Conservation (phyloP, 92 coral and sea anemone species). For the Epizoanthus rinbou region DNA sequence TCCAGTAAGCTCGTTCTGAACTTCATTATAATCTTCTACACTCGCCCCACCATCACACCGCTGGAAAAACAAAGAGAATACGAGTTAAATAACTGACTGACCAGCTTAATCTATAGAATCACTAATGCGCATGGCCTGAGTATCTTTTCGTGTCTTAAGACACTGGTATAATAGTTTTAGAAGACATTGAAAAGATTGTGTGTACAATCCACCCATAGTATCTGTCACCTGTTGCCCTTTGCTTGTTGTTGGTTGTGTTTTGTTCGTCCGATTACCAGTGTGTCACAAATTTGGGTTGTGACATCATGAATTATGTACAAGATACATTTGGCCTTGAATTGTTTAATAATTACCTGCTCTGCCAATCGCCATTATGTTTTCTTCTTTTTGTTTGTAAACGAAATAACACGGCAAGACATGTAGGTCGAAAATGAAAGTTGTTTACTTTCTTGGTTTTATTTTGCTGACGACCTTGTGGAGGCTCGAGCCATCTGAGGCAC, state of each 20-base stretch:
- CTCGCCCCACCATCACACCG: no score
- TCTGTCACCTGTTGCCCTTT: constrained; percentile 25
- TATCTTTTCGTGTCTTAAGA: no score
- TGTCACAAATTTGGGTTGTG: background rate
- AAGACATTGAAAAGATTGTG: no score
- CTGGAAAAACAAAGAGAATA: no score
- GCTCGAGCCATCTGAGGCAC: background rate
- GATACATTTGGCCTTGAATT: constrained; percentile 31
- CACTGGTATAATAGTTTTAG: no score
- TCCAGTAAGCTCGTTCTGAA: no score
- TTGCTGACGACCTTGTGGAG: constrained; percentile 2
- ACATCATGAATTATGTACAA: constrained; percentile 21
- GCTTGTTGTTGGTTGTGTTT: constrained; percentile 24
- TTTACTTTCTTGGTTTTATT: constrained; percentile 9
- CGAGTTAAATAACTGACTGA: no score
- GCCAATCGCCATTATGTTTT: background rate
- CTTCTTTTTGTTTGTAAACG: constrained; percentile 21
- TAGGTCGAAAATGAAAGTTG: constrained; percentile 34
- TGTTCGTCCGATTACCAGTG: constrained; percentile 1
- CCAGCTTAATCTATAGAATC: no score
- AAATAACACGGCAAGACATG: constrained; percentile 25
- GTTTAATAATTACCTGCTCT: constrained; percentile 31
- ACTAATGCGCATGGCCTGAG: no score
- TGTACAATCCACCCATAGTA: no score
- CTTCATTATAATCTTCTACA: no score